Conservation (phyloP, 1,140 invertebrate genomes). For the Chironomus tepperi region DNA sequence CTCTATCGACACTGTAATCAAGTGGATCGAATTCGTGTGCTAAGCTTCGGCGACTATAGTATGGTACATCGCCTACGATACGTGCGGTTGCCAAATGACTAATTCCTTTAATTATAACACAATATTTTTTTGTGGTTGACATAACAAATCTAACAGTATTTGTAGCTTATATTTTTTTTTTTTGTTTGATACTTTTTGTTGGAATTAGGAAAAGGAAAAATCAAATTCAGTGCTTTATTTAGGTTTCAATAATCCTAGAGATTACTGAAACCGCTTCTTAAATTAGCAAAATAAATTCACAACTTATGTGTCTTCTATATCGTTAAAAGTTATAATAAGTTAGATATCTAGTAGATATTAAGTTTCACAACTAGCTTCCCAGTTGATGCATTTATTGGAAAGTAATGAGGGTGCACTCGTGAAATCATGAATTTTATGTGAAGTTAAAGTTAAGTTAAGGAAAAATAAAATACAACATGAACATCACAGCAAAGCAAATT, state of each 20-base stretch:
- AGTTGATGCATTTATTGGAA: neutral
- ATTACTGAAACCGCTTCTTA: too few species aligned
- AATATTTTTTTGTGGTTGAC: conserved; percentile 18
- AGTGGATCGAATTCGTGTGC: conserved; percentile 41
- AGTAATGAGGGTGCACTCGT: too few species aligned
- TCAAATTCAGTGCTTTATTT: too few species aligned
- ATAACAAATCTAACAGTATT: neutral
- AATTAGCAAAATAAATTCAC: too few species aligned
- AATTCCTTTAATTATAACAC: conserved; percentile 43
- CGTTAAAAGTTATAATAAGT: neutral
- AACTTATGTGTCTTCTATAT: too few species aligned
- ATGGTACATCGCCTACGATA: conserved; percentile 65
- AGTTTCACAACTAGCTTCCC: neutral
- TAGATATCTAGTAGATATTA: neutral
- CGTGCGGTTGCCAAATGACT: conserved; percentile 68
- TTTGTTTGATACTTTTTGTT: neutral
- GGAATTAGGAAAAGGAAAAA: neutral
- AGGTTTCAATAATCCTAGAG: too few species aligned
- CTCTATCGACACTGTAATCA: conserved; percentile 38
- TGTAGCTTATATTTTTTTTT: conserved; percentile 12
- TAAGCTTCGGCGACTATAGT: conserved; percentile 59
- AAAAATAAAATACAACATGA: conserved; percentile 21
- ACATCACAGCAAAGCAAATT: conserved; percentile 8
- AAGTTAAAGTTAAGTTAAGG: neutral
- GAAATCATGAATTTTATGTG: too few species aligned